Evolutionary conservation across 2,113 vertebrate species (phyloP), one percentile per base, ranked within the genome.

Genomic region (Ellobius talpinus): DNA sequence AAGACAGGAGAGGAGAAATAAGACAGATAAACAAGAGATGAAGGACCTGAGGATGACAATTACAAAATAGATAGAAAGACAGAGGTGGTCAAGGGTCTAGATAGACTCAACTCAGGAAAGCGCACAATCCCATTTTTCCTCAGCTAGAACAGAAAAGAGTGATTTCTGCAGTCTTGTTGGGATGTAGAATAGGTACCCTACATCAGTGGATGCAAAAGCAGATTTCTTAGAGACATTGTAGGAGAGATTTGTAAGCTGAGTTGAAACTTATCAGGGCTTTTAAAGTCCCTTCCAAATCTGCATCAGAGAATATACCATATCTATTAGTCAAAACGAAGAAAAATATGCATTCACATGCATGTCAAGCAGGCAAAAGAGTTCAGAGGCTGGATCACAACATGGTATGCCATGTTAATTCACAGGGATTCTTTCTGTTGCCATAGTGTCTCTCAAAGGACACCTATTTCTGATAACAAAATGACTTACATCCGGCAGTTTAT

Each of bases 21-120:
- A 36, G 47, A 68, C 33, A 89, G 76, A 78, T 76, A 87, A 77
- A 89, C 76, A 7, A 55, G 63, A 93, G 50, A 85, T 65, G 21
- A 74, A 58, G 17, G 47, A 84, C 55, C 36, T 42, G 5, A 81
- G 11, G 19, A n/a, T 3, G 79, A 68, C 93, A 90, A 97, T 89
- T 82, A 76, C 61, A 77, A 50, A 52, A 77, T 47, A 95, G 36
- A 58, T 23, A 21, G 50, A 92, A 68, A 61, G 42, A 58, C 63
- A 95, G 84, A 74, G 45, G 55, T 63, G 72, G 78, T 58, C 91
- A 94, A 91, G 39, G 8, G 55, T 58, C 86, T 9, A 66, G 77
- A n/a, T 45, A 90, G 63, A 36, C 6, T 96, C 24, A 14, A 9
- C 1, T 58, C 23, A 85, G 52, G 36, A 91, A 90, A 82, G 21